Conservation (phyloP, 1,140 invertebrate species). For the Drosophila bocqueti region DNA sequence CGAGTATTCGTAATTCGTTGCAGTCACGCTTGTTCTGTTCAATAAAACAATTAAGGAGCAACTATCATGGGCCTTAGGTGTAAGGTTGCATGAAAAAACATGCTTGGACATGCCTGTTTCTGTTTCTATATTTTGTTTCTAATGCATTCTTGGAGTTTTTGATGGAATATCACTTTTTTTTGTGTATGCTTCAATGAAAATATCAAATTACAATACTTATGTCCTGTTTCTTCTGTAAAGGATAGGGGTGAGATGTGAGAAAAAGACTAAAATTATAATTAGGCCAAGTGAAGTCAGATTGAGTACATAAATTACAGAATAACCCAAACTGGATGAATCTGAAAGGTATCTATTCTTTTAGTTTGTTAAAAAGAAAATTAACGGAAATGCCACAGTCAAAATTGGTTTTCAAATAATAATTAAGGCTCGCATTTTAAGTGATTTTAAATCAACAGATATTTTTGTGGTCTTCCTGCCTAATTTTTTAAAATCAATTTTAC, state of each 20-base stretch:
- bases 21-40: slow-evolving; percentile 25
- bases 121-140: not conserved
- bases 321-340: not conserved
- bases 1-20: slow-evolving; percentile 61
- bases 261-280: too few relatives aligned
- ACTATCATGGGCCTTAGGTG: slow-evolving; percentile 8
- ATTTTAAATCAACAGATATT: not conserved
- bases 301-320: not conserved
- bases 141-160: not conserved
- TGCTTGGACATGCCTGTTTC: not conserved
- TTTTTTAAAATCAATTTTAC: not conserved
- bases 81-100: slow-evolving; percentile 2
- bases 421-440: not conserved
- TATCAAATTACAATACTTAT: not conserved
- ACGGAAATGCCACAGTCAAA: not conserved
- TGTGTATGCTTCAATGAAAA: not conserved
- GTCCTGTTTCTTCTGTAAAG: not conserved
- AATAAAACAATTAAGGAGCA: slow-evolving; percentile 24
- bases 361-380: too few relatives aligned
- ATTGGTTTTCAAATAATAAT: not conserved
- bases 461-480: not conserved
- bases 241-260: not conserved
- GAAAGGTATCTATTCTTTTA: not conserved
- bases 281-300: not conserved
- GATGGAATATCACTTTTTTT: slow-evolving; percentile 5